phyloP scores from a whole-genome alignment of 2,113 vertebrate genomes.

The Phyllostomus hastatus region DNA sequence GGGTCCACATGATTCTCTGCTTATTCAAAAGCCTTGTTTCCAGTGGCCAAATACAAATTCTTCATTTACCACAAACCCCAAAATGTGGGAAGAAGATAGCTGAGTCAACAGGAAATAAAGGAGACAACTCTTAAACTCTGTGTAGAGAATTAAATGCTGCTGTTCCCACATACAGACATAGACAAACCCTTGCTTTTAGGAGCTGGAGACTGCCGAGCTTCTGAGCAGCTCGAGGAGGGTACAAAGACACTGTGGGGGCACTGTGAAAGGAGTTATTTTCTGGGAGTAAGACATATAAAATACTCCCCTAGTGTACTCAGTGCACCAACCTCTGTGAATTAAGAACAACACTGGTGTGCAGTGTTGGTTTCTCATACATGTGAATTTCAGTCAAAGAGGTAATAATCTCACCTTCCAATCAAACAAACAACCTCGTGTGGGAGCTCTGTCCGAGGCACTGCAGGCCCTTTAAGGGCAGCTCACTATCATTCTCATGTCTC shows the following conservation, averaged over 20 bases:
- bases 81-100: slow-evolving; percentile 77
- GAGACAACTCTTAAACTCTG: slow-evolving; percentile 56
- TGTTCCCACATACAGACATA: slow-evolving; percentile 27
- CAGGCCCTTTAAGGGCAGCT: not conserved
- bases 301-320: not conserved
- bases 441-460: not conserved
- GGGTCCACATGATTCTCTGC: slow-evolving; percentile 24
- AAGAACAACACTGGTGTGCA: not conserved
- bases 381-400: not conserved
- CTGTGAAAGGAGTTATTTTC: not conserved
- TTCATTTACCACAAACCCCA: slow-evolving; percentile 72
- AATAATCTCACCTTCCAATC: not conserved
- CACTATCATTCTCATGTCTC: not conserved
- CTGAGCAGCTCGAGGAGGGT: not conserved
- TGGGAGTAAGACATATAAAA: not conserved
- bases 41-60: slow-evolving; percentile 69
- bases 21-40: slow-evolving; percentile 58
- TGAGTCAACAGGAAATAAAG: slow-evolving; percentile 77
- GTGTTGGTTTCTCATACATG: not conserved
- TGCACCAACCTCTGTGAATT: not conserved
- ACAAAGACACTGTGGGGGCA: not conserved
- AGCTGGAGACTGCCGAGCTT: not conserved
- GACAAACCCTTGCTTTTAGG: slow-evolving; percentile 35
- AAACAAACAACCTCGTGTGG: not conserved
- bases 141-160: slow-evolving; percentile 52